A percentile compares a stretch with the other conserved stretches of the same genome.
These are phyloP conservation scores for Protula sp. DNA, from an alignment of 2,888 invertebrate species.

Conservation along the genomic window DNA sequence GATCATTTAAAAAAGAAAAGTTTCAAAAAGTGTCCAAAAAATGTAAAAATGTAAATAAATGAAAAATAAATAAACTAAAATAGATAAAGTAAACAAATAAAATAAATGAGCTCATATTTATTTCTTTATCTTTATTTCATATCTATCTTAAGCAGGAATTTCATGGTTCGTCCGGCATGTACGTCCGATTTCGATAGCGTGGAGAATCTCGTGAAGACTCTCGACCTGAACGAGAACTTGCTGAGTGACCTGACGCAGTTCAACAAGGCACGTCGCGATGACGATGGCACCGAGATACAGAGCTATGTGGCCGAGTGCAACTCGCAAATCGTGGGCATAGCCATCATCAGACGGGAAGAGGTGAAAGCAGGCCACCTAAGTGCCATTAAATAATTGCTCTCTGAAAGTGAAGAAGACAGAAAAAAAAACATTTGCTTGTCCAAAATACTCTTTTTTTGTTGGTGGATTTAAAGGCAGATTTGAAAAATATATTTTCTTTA, in stretches of 20 bases:
- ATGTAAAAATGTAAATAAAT: too few species aligned
- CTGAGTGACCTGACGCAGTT: slow-evolving; percentile 43
- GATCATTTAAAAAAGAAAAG: too few species aligned
- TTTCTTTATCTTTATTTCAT: neutral
- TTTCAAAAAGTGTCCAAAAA: too few species aligned
- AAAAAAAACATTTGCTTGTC: neutral
- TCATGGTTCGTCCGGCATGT: slow-evolving; percentile 38
- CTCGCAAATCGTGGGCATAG: slow-evolving; percentile 47
- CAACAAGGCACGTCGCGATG: slow-evolving; percentile 42
- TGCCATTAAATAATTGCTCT: too few species aligned
- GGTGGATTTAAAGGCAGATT: too few species aligned
- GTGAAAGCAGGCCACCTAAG: too few species aligned
- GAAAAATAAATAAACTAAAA: too few species aligned
- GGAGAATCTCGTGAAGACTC: slow-evolving; percentile 36
- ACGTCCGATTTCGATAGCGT: slow-evolving; percentile 34
- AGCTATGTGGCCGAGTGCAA: slow-evolving; percentile 50
- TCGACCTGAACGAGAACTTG: slow-evolving; percentile 40
- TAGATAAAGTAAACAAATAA: too few species aligned
- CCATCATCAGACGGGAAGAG: slow-evolving; percentile 49
- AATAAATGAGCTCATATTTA: too few species aligned
- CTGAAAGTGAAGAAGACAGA: slow-evolving; percentile 6
- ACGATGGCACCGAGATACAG: slow-evolving; percentile 48
- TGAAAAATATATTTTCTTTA: too few species aligned
- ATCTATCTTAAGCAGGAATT: slow-evolving; percentile 42
- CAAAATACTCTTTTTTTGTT: too few species aligned